Base-by-base conservation (phyloP, 2,797 vertebrate genomes). In the Phaenicophaeus curvirostris region DNA sequence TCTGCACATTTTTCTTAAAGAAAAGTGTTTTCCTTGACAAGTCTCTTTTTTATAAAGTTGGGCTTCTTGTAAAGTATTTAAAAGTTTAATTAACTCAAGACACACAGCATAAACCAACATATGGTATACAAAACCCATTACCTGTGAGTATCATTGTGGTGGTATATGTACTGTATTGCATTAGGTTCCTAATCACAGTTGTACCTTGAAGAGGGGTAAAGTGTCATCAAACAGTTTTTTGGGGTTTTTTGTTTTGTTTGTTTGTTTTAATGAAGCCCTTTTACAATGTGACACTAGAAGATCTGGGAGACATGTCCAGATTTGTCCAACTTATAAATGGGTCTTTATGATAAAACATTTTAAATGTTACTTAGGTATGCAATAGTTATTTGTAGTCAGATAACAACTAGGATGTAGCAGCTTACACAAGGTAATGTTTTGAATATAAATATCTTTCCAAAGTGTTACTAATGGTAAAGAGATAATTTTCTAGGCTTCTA, bases 381-480 rank as follows among this genome's bases (percentile, higher is more conserved):
- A 71, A 4, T 97, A 98, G 97, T 97, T 97, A 97, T 59, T 94
- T 96, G 23, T 97, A 98, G 98, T 98, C 96, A 98, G 96, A 96
- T 94, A 95, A 86, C 87, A 84, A 65, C 83, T 97, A 97, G 97
- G 97, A 97, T 97, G 98, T 98, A 98, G 96, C 97, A 97, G 95
- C 97, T 99, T 98, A 98, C 98, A 98, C 99, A 99, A 99, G 99
- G 99, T 99, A 99, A 99, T 99, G 98, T 99, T 99, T 99, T 99
- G 98, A 99, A 98, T 99, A 99, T 98, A 99, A 99, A 99, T 98
- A 98, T 99, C 99, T 99, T 99, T 99, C 99, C 99, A 99, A 99
- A 99, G 99, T 99, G 99, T 99, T 99, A 99, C 99, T 99, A 99
- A 99, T 99, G 99, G 99, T 99, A 99, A 99, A 99, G 99, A 99